Evolutionary conservation across 92 coral and sea anemone genomes (phyloP).

Genomic region (Scolanthus callimorphus): DNA sequence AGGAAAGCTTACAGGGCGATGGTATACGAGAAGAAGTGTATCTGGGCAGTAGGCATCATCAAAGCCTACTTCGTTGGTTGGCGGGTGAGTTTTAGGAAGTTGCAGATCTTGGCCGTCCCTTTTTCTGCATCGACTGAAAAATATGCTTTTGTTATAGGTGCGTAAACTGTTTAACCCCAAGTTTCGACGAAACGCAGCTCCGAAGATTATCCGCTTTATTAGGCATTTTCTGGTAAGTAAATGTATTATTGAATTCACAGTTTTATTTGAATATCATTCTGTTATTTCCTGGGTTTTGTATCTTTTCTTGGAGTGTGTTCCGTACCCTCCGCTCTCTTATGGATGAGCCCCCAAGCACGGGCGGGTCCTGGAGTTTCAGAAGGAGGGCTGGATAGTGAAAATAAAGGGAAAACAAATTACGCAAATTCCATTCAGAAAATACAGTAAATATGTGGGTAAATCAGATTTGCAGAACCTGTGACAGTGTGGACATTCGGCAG

Average conservation of each 20-base stretch:
- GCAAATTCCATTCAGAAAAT: too few species aligned
- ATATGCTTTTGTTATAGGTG: constrained; percentile 33
- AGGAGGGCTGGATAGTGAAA: too few species aligned
- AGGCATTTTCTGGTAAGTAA: constrained; percentile 71
- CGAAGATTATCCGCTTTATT: constrained; percentile 84
- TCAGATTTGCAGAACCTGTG: too few species aligned
- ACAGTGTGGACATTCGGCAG: too few species aligned
- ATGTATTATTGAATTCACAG: too few species aligned
- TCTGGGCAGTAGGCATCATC: constrained; percentile 81
- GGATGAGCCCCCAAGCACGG: too few species aligned
- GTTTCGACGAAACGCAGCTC: constrained; percentile 89
- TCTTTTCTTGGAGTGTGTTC: neutral
- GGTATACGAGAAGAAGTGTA: constrained; percentile 80
- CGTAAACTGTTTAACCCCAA: constrained; percentile 70
- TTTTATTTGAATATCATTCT: too few species aligned
- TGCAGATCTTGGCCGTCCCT: neutral
- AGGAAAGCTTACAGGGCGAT: constrained; percentile 80
- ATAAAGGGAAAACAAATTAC: too few species aligned
- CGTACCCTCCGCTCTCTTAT: neutral
- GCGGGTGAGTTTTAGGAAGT: constrained; percentile 81
- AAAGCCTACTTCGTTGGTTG: constrained; percentile 80
- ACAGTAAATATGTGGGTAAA: too few species aligned
- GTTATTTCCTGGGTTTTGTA: neutral
- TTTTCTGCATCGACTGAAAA: too few species aligned
- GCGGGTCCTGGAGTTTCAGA: too few species aligned